Base-by-base conservation (phyloP, 2,797 vertebrate genomes). In the Phrynocephalus vlangalii region DNA sequence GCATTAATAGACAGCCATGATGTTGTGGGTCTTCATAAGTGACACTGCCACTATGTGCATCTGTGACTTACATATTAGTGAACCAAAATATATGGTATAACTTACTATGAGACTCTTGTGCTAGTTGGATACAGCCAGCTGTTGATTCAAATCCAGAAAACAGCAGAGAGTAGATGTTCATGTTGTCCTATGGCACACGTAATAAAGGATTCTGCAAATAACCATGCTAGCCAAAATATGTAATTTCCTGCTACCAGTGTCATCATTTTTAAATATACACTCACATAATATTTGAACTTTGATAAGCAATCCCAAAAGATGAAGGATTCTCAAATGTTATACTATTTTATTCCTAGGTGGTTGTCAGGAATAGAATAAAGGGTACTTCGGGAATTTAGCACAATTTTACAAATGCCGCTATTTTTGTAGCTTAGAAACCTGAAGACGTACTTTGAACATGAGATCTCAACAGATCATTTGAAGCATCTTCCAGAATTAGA, bases 211-310 rank as follows among this genome's bases (percentile, higher is more conserved):
- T 83, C 73, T 87, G 68, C 48, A 70, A 89, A 67, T 50, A 82
- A 24, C 22, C 66, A 76, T 60, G 83, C 72, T 18, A 80, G 71
- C 89, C 3, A 56, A 87, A 83, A 72, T 20, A 72, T 24, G 73
- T 20, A 22, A 18, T 78, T 78, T 78, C 48, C 48, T 16, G 81
- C 60, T 84, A 44, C 63, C 88, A 79, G 76, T 85, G 90, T 91
- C 86, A 75, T 50, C n/a, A 13, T 60, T 82, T 83, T 87, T 71
- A 90, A 88, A 79, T 89, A 87, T 10, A 72, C 38, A 50, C 79
- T 71, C 87, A 93, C 95, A 88, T 6, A 91, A 91, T 94, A 86
- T 79, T 84, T 90, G 93, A 90, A 67, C 48, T 68, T 30, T 73
- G 16, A 94, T 88, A 94, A 50, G 38, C 50, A 83, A 75, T 76